A percentile compares a stretch with the other conserved stretches of the same genome.
phyloP scores from a whole-genome alignment of 1,140 invertebrate genomes.

The Hylyphantes graminicola region DNA sequence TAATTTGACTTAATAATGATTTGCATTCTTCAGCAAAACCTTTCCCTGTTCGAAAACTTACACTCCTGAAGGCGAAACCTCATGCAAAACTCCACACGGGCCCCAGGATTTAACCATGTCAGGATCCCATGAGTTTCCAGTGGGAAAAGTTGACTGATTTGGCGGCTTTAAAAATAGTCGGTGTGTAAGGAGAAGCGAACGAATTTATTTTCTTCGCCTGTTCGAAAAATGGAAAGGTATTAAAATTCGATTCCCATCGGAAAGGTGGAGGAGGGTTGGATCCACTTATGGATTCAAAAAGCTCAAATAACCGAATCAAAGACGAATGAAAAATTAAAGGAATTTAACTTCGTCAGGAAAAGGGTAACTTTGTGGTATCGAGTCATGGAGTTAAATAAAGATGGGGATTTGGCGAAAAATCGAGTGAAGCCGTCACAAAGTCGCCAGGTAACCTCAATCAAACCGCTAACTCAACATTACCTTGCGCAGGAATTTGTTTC shows the following conservation, averaged over 20 bases:
- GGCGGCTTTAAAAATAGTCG: constrained; percentile 49
- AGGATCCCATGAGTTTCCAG: constrained; percentile 42
- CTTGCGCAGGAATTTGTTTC: too few relatives aligned
- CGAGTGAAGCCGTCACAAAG: too few relatives aligned
- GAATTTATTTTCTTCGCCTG: too few relatives aligned
- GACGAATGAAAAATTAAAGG: constrained; percentile 57
- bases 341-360: too few relatives aligned
- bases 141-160: constrained; percentile 51
- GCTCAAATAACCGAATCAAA: constrained; percentile 56
- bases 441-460: too few relatives aligned
- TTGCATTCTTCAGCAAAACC: constrained; percentile 51
- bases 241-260: too few relatives aligned
- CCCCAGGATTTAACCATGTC: background rate
- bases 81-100: constrained; percentile 18
- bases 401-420: too few relatives aligned
- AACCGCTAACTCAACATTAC: too few relatives aligned
- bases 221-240: too few relatives aligned
- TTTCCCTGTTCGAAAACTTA: background rate
- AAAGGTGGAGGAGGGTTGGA: background rate
- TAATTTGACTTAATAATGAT: constrained; percentile 58
- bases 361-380: background rate
- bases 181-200: too few relatives aligned
- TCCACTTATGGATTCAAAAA: constrained; percentile 59
- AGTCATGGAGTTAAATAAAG: background rate
- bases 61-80: constrained; percentile 5